Percentiles rank a stretch among this genome's conserved stretches.
phyloP scores from a whole-genome alignment of 2,888 invertebrate species.

The Ornithoptera alexandrae region DNA sequence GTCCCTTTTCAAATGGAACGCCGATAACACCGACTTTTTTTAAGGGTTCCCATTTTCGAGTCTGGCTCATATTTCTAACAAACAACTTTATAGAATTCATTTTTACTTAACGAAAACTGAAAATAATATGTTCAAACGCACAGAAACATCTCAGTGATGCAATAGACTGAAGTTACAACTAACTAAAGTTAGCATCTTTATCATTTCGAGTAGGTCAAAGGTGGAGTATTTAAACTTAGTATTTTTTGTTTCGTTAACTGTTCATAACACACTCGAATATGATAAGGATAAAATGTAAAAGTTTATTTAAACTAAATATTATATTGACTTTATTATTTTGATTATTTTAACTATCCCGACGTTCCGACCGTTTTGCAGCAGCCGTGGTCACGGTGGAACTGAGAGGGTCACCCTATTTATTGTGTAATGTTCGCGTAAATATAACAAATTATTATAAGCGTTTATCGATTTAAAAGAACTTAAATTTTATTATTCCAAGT shows the following conservation, averaged over 20 bases:
- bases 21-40: conserved; percentile 86
- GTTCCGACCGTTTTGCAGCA: too few relatives aligned
- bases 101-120: conserved; percentile 33
- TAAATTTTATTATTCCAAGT: not conserved
- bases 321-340: too few relatives aligned
- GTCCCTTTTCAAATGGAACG: conserved; percentile 90
- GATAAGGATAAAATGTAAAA: too few relatives aligned
- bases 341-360: too few relatives aligned
- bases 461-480: too few relatives aligned
- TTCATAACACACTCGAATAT: too few relatives aligned
- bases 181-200: conserved; percentile 10
- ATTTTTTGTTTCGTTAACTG: too few relatives aligned
- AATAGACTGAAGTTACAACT: conserved; percentile 19
- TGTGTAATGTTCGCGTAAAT: too few relatives aligned
- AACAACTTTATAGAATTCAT: conserved; percentile 64
- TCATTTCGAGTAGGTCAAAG: conserved; percentile 22
- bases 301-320: too few relatives aligned
- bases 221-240: conserved; percentile 2
- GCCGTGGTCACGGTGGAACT: too few relatives aligned
- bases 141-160: conserved; percentile 4
- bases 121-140: not conserved
- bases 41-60: conserved; percentile 54
- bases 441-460: too few relatives aligned
- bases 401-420: too few relatives aligned
- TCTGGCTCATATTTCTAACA: conserved; percentile 58